Percentiles rank a stretch among this genome's conserved stretches.
Conservation (phyloP, 2,113 vertebrate genomes). For the Rhadina sibilatrix region DNA sequence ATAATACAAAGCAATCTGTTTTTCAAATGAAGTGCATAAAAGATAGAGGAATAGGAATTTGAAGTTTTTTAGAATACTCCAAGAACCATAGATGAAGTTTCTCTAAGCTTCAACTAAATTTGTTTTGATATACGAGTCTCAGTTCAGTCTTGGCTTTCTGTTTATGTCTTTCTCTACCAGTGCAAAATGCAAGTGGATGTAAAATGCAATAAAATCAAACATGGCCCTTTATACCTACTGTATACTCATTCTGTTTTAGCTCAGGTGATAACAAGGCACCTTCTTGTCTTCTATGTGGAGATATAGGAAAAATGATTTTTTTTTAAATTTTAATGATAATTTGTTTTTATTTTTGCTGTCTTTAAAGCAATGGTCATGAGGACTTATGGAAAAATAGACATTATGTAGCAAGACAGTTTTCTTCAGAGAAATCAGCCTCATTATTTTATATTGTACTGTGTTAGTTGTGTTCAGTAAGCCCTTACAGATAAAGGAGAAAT, state of each 20-base stretch:
- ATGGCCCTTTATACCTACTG: background rate
- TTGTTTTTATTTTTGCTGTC: background rate
- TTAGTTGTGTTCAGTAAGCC: background rate
- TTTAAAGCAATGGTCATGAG: background rate
- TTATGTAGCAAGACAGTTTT: background rate
- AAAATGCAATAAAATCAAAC: background rate
- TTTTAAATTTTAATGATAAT: background rate
- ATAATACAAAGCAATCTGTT: conserved; percentile 22
- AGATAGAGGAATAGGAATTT: background rate
- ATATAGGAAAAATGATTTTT: background rate
- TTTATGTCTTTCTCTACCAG: background rate
- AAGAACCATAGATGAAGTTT: background rate
- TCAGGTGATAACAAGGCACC: background rate
- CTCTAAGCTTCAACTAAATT: background rate
- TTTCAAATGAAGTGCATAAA: background rate
- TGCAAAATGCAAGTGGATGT: background rate
- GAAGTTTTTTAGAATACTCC: background rate
- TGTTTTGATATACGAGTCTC: background rate
- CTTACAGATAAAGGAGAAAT: background rate
- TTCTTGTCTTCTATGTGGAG: background rate
- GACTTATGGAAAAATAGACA: background rate
- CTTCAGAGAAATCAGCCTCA: background rate
- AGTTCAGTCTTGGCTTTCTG: background rate
- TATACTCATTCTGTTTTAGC: background rate
- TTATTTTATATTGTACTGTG: background rate